Percentiles rank a stretch among this genome's conserved stretches.
These are phyloP conservation scores for Phanerotoma sp. DNA, from an alignment of 2,888 invertebrate species.

Conservation along the genomic window DNA sequence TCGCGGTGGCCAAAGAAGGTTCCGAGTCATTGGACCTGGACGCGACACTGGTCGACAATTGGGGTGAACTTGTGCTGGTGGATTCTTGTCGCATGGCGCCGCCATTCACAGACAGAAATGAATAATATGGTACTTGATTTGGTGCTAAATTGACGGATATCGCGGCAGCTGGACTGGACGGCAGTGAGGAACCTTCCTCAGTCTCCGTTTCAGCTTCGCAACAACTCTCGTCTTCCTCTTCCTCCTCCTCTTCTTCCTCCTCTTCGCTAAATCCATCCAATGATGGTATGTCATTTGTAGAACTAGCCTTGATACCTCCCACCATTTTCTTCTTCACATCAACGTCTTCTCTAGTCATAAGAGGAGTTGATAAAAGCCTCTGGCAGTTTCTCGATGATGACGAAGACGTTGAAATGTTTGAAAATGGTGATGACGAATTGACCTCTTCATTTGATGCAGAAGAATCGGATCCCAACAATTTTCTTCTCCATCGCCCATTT, in stretches of 20 bases:
- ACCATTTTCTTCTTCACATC: slow-evolving; percentile 9
- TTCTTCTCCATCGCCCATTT: slow-evolving; percentile 60
- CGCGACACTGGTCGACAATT: slow-evolving; percentile 42
- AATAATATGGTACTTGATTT: slow-evolving; percentile 51
- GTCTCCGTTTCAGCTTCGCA: slow-evolving; percentile 57
- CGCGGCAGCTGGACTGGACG: slow-evolving; percentile 53
- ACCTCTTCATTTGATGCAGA: slow-evolving; percentile 24
- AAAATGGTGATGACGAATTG: slow-evolving; percentile 41
- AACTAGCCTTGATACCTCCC: slow-evolving; percentile 15
- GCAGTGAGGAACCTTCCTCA: slow-evolving; percentile 58
- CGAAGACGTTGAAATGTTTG: slow-evolving; percentile 30
- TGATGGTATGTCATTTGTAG: slow-evolving; percentile 46
- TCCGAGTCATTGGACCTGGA: slow-evolving; percentile 19
- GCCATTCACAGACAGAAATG: slow-evolving; percentile 58
- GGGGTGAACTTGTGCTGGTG: slow-evolving; percentile 55
- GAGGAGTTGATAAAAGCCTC: slow-evolving; percentile 8
- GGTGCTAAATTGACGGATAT: slow-evolving; percentile 56
- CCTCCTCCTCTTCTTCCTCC: slow-evolving; percentile 38
- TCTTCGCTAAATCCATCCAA: slow-evolving; percentile 47
- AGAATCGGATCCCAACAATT: slow-evolving; percentile 37
- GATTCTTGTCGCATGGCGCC: slow-evolving; percentile 56
- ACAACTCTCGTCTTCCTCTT: slow-evolving; percentile 35
- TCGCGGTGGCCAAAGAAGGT: slow-evolving; percentile 24
- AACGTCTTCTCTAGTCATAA: slow-evolving; percentile 5
- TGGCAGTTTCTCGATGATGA: slow-evolving; percentile 25